Conservation (phyloP, 2,888 invertebrate genomes). For the Zhuqinia jingwanae region DNA sequence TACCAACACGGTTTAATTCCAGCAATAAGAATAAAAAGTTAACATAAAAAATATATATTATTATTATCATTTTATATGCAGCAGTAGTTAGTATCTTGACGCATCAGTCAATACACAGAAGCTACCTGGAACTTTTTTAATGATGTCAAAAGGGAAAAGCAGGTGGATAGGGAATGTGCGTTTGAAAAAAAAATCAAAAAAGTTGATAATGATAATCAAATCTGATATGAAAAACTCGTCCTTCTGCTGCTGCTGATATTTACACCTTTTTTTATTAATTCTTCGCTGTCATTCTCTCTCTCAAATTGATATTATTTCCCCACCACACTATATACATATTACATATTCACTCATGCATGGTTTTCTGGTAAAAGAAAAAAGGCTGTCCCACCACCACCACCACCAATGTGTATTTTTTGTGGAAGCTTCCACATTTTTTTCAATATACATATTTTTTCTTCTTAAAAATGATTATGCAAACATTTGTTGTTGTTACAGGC, state of each 20-base stretch:
- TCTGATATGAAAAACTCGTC: slow-evolving; percentile 68
- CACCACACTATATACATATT: no score
- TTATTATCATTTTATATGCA: not conserved
- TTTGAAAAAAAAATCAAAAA: slow-evolving; percentile 42
- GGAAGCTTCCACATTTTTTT: no score
- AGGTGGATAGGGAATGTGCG: slow-evolving; percentile 49
- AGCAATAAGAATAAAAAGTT: not conserved
- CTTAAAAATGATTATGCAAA: not conserved
- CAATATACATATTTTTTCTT: not conserved
- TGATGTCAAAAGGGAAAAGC: slow-evolving; percentile 56
- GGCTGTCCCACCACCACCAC: no score
- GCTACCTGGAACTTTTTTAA: slow-evolving; percentile 61
- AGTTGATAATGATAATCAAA: slow-evolving; percentile 53
- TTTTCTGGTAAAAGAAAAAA: no score
- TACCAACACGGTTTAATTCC: not conserved
- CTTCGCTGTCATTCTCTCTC: slow-evolving; percentile 31
- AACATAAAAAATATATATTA: not conserved
- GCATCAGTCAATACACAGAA: slow-evolving; percentile 44
- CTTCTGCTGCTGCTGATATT: slow-evolving; percentile 52
- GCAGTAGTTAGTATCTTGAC: not conserved
- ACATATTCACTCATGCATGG: no score
- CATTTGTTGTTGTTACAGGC: not conserved
- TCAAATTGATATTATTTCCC: not conserved
- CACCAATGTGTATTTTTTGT: no score
- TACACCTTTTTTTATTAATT: slow-evolving; percentile 36